Evolutionary conservation across 2,113 vertebrate species (phyloP).

Genomic region (Sinocyclocheilus maitianheensis): DNA sequence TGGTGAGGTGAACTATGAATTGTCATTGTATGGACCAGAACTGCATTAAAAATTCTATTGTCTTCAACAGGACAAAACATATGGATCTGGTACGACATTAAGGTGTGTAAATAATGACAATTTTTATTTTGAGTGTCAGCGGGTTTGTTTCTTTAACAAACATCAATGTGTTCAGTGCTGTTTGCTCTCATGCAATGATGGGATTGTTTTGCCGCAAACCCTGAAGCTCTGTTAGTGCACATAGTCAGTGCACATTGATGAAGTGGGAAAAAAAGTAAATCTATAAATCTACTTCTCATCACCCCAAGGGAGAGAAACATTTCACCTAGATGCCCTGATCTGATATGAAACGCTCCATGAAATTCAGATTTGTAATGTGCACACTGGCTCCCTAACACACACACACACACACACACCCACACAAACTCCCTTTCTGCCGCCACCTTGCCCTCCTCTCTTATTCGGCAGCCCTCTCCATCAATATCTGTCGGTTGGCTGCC

Average conservation of each 20-base stretch:
- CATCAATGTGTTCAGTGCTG: too few relatives aligned
- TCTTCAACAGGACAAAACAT: not conserved
- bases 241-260: constrained; percentile 39
- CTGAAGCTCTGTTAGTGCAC: not conserved
- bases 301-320: constrained; percentile 16
- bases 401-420: not conserved
- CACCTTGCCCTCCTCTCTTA: constrained; percentile 48
- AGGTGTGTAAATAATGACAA: not conserved
- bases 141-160: not conserved
- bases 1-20: too few relatives aligned
- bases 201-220: constrained; percentile 20
- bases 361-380: constrained; percentile 43
- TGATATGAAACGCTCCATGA: constrained; percentile 42
- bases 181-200: not conserved
- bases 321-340: constrained; percentile 38
- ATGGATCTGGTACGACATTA: too few relatives aligned
- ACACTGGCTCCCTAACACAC: not conserved
- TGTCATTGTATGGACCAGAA: not conserved
- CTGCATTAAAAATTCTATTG: not conserved
- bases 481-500: constrained; percentile 56
- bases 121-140: not conserved
- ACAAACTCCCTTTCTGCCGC: constrained; percentile 27
- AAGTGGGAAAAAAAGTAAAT: constrained; percentile 21
- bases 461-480: constrained; percentile 52
- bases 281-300: constrained; percentile 39